These are phyloP conservation scores for Spatula versicolor DNA, from an alignment of 2,797 vertebrate genomes.

Conservation along the genomic window DNA sequence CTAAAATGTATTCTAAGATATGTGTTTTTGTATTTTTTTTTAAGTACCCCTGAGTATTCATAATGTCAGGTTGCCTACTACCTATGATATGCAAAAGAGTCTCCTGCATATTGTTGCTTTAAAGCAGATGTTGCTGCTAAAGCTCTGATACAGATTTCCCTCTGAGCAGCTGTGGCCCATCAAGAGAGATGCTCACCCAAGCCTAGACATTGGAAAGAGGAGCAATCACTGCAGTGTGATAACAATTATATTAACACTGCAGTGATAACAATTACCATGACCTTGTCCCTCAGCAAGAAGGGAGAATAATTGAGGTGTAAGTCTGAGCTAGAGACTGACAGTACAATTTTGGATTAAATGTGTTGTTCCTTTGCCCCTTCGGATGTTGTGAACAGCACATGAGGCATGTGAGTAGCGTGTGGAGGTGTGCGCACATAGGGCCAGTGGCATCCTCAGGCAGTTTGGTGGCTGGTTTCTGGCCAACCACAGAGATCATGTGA, in stretches of 20 bases:
- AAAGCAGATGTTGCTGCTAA: not conserved
- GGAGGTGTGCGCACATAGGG: not conserved
- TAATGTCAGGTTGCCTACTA: not conserved
- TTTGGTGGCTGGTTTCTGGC: not conserved
- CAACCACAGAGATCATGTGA: not conserved
- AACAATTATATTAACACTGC: not conserved
- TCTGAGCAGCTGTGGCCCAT: not conserved
- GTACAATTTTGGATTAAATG: not conserved
- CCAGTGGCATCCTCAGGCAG: not conserved
- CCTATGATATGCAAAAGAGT: not conserved
- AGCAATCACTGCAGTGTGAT: not conserved
- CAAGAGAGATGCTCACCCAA: not conserved
- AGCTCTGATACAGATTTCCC: not conserved
- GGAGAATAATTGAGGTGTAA: not conserved
- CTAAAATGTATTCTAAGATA: not conserved
- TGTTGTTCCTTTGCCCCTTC: not conserved
- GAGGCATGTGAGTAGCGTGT: fast-evolving
- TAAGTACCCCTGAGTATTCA: not conserved
- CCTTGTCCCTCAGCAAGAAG: not conserved
- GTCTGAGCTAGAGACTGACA: not conserved
- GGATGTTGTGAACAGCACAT: not conserved
- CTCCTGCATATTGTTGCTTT: too few relatives aligned
- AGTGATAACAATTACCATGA: not conserved
- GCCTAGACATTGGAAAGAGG: not conserved
- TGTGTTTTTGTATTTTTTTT: not conserved